A percentile compares a stretch with the other conserved stretches of the same genome.
These are phyloP conservation scores for Diadegma fenestrale DNA, from an alignment of 2,888 invertebrate species.

Conservation along the genomic window DNA sequence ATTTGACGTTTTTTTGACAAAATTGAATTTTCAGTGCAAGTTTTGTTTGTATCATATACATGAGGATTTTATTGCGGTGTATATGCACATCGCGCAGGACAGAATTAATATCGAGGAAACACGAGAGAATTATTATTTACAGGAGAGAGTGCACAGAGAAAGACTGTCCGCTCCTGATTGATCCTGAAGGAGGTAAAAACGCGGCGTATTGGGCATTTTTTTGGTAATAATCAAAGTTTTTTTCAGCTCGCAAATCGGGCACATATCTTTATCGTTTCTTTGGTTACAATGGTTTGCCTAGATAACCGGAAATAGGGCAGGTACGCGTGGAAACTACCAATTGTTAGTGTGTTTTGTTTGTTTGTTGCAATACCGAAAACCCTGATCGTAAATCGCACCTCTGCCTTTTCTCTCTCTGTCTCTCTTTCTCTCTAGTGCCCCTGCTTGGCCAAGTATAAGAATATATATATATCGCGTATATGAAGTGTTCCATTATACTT, in stretches of 20 bases:
- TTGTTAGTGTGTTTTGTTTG: neutral
- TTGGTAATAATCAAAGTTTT: neutral
- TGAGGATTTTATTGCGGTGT: slow-evolving; percentile 1
- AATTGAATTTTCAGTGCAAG: too few species aligned
- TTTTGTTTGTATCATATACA: too few species aligned
- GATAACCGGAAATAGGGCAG: neutral
- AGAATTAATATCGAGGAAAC: slow-evolving; percentile 67
- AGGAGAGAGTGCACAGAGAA: slow-evolving; percentile 62
- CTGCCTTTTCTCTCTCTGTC: slow-evolving; percentile 53
- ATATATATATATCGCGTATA: slow-evolving; percentile 81
- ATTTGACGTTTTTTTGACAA: too few species aligned
- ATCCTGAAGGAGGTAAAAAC: neutral
- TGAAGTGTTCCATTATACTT: slow-evolving; percentile 78
- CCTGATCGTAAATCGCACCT: slow-evolving; percentile 7
- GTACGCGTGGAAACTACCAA: neutral
- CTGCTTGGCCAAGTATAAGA: slow-evolving; percentile 79
- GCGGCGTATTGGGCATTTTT: neutral
- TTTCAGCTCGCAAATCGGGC: neutral
- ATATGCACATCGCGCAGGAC: slow-evolving; percentile 42
- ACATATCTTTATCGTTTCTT: neutral
- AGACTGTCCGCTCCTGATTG: neutral
- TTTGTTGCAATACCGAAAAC: neutral
- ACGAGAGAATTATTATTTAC: slow-evolving; percentile 69
- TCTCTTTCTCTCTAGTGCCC: slow-evolving; percentile 45
- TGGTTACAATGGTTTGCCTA: neutral